Evolutionary conservation across 2,888 invertebrate species (phyloP), one percentile per base, ranked within the genome.

Genomic region (Fissipunctia ypsillon): DNA sequence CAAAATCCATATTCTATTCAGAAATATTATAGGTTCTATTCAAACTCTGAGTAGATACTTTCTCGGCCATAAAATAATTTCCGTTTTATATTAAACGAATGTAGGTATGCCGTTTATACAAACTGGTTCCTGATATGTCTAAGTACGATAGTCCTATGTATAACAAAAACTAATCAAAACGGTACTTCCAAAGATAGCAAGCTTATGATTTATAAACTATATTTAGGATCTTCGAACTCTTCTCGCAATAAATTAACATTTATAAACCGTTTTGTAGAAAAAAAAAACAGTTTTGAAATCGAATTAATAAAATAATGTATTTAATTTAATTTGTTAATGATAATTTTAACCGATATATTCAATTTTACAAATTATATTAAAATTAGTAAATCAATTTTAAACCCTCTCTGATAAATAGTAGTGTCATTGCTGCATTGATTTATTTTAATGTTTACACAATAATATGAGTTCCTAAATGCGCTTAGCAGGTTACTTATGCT

Each of bases 151-250:
- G 25, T 41, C 50, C 14, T 22, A 22, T 56, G 35, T 50, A 56
- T 38, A 66, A 43, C 25, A 41, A 19, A 78, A 79, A 28, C 60
- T 41, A 75, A 78, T 70, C 72, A 86, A 73, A 82, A 86, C 85
- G 77, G 82, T 82, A 79, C 69, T 63, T 70, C 65, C 56, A 63
- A 76, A 77, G 50, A 76, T 80, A 85, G 71, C 61, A 76, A 35
- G 48, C 48, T 57, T 79, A 73, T 82, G 59, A 73, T 79, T 84
- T 57, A 74, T 73, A 70, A 67, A 73, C 50, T n/a, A 73, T 70
- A 61, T 71, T 60, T 57, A 45, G 60, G 67, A 73, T 83, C 80
- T 83, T 80, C 76, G 81, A 80, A 83, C 85, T 86, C 68, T 74
- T 25, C 61, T 12, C 68, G 65, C 65, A 63, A 78, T 71, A 80